Conservation (phyloP, 2,797 vertebrate species). For the Myoxocephalus aenaeus region DNA sequence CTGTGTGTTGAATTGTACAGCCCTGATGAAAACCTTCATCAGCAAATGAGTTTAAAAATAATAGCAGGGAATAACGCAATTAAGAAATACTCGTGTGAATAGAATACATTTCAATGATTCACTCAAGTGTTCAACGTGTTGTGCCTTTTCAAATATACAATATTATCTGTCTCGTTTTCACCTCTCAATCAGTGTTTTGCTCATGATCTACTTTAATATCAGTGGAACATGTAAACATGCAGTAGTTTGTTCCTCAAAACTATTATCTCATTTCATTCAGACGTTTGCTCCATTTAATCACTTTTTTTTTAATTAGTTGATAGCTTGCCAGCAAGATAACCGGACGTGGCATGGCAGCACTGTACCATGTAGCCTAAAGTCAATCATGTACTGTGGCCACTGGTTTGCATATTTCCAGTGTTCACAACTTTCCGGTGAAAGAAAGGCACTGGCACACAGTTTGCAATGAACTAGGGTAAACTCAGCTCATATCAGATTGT, state of each 20-base stretch:
- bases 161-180: neutral
- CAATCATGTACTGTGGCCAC: neutral
- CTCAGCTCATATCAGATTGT: neutral
- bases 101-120: neutral
- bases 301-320: neutral
- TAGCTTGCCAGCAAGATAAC: neutral
- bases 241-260: neutral
- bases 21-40: slow-evolving; percentile 31
- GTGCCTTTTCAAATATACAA: neutral
- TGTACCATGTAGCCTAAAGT: neutral
- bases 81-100: neutral
- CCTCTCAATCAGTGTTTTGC: neutral
- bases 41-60: neutral
- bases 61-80: neutral
- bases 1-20: slow-evolving; percentile 25
- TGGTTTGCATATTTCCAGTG: neutral
- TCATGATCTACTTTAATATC: neutral
- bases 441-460: neutral
- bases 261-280: neutral
- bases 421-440: neutral
- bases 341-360: neutral
- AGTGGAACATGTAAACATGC: no score
- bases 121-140: neutral
- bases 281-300: neutral
- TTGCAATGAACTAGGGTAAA: neutral